phyloP scores from a whole-genome alignment of 2,113 vertebrate genomes.

The Fulmarus glacialis region DNA sequence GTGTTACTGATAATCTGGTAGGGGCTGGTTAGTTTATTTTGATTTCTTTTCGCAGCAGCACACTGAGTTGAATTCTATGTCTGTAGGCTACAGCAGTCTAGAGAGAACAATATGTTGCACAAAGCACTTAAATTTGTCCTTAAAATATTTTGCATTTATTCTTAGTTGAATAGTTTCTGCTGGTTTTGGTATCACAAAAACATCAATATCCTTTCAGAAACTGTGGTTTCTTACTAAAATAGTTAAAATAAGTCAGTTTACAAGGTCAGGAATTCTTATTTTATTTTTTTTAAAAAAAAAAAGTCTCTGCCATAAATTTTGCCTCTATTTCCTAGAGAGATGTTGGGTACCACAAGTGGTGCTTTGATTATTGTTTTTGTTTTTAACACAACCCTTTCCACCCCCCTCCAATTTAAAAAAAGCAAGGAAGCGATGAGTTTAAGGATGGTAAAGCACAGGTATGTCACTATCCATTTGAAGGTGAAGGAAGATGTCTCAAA shows the following conservation, averaged over 20 bases:
- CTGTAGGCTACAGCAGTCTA: neutral
- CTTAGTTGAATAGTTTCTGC: neutral
- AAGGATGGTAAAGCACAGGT: neutral
- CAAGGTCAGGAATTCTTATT: neutral
- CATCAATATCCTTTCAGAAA: conserved; percentile 3
- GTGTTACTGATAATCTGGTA: neutral
- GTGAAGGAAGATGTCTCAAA: conserved; percentile 10
- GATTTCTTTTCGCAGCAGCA: neutral
- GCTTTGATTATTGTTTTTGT: conserved; percentile 45
- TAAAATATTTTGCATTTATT: neutral
- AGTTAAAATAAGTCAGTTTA: neutral
- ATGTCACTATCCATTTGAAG: neutral
- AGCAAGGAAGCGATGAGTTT: conserved; percentile 16
- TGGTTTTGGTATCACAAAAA: neutral
- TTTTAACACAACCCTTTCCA: neutral
- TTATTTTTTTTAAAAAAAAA: no score
- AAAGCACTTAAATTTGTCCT: neutral
- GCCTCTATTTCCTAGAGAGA: conserved; percentile 35
- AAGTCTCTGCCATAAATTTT: conserved; percentile 30
- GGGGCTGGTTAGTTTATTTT: neutral
- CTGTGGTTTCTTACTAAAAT: neutral
- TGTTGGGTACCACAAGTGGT: neutral
- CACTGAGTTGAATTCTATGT: conserved; percentile 9
- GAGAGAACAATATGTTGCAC: neutral
- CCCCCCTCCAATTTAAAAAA: neutral